Evolutionary conservation across 1,140 invertebrate genomes (phyloP).

Genomic region (Popillia japonica): DNA sequence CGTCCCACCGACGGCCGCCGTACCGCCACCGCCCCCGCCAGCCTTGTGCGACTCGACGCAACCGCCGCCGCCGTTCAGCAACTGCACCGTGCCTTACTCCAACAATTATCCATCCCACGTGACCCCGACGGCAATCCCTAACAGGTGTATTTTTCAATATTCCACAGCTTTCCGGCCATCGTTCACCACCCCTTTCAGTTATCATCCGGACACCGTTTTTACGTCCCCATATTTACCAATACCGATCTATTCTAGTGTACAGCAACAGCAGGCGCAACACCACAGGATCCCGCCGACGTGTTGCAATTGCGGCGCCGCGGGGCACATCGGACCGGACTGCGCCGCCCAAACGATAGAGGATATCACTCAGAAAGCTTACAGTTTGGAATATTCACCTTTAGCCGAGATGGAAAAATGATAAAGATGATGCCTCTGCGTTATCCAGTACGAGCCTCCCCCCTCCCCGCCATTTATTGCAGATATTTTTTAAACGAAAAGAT

Average conservation of each 20-base stretch:
- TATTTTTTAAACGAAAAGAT: not conserved
- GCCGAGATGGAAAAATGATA: slow-evolving; percentile 24
- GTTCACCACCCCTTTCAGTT: slow-evolving; percentile 48
- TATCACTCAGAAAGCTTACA: slow-evolving; percentile 75
- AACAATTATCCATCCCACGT: slow-evolving; percentile 58
- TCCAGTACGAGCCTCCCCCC: not conserved
- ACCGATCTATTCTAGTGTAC: slow-evolving; percentile 59
- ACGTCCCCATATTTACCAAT: slow-evolving; percentile 63
- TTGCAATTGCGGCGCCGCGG: slow-evolving; percentile 80
- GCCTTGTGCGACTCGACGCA: slow-evolving; percentile 62
- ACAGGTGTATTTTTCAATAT: slow-evolving; percentile 52
- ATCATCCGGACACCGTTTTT: slow-evolving; percentile 49
- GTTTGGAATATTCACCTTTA: slow-evolving; percentile 63
- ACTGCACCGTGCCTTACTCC: slow-evolving; percentile 60
- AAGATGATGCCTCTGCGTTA: not conserved
- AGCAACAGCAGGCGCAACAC: slow-evolving; percentile 63
- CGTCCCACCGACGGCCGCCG: slow-evolving; percentile 56
- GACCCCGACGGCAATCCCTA: slow-evolving; percentile 58
- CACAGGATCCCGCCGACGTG: slow-evolving; percentile 58
- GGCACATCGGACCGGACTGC: slow-evolving; percentile 83
- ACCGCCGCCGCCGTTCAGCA: slow-evolving; percentile 61
- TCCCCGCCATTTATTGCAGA: not conserved
- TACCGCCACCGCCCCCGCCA: slow-evolving; percentile 57
- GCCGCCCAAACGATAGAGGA: slow-evolving; percentile 88
- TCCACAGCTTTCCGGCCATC: slow-evolving; percentile 41